phyloP scores from a whole-genome alignment of 1,140 invertebrate species.

The Bombus balteatus region DNA sequence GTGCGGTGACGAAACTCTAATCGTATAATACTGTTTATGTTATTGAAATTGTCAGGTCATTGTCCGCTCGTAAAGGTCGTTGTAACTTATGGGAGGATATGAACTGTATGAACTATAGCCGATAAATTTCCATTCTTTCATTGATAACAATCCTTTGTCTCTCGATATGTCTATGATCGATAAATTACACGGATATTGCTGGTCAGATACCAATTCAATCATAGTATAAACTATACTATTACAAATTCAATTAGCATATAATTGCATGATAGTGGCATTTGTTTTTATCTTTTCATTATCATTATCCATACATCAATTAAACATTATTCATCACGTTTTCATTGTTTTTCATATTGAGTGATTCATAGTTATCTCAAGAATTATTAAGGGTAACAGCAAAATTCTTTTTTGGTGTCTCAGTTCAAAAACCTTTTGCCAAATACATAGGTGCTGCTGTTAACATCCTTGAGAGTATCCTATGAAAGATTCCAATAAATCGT shows the following conservation, averaged over 20 bases:
- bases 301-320: background rate
- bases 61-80: conserved; percentile 62
- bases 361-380: background rate
- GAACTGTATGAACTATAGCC: conserved; percentile 37
- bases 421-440: background rate
- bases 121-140: conserved; percentile 47
- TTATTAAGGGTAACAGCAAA: background rate
- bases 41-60: conserved; percentile 66
- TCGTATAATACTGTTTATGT: conserved; percentile 50
- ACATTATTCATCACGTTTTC: background rate
- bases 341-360: background rate
- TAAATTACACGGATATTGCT: background rate
- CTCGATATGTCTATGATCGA: conserved; percentile 26
- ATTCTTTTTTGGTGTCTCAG: background rate
- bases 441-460: background rate
- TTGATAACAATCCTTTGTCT: conserved; percentile 66
- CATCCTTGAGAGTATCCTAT: background rate
- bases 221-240: background rate
- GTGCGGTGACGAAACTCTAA: conserved; percentile 54
- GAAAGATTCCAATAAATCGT: no score
- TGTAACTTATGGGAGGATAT: conserved; percentile 56
- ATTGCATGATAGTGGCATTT: background rate
- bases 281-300: background rate
- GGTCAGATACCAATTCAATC: background rate
- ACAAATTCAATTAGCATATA: background rate